Conservation (phyloP, 2,888 invertebrate genomes). For the Chrysolina oricalcia region DNA sequence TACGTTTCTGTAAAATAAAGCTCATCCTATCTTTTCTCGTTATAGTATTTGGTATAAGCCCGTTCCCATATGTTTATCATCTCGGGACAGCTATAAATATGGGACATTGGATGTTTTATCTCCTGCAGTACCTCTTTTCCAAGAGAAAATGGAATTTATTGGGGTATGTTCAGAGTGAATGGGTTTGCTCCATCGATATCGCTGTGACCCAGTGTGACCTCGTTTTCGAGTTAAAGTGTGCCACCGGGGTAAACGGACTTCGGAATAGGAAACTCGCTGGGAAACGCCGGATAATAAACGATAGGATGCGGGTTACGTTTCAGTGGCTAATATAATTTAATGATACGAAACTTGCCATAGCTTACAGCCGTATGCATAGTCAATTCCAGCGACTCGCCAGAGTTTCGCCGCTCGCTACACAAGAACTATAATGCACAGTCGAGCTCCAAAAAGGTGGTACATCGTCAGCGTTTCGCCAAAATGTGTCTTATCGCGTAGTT, state of each 20-base stretch:
- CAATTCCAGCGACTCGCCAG: no score
- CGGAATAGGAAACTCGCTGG: slow-evolving; percentile 22
- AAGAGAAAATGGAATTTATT: slow-evolving; percentile 27
- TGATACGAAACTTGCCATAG: not conserved
- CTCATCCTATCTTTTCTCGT: no score
- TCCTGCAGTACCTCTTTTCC: not conserved
- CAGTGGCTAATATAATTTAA: not conserved
- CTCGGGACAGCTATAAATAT: slow-evolving; percentile 15
- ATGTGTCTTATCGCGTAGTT: no score
- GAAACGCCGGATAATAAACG: slow-evolving; percentile 5
- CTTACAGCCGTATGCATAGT: no score
- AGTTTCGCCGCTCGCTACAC: no score
- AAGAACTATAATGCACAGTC: no score
- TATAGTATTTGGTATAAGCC: not conserved
- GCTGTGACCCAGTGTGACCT: slow-evolving; percentile 40
- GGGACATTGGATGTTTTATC: slow-evolving; percentile 13
- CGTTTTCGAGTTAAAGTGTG: slow-evolving; percentile 31
- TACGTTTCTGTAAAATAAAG: no score
- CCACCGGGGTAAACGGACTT: slow-evolving; percentile 35
- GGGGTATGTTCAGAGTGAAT: not conserved
- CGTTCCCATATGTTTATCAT: not conserved
- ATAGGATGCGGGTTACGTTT: not conserved
- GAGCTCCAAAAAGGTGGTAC: no score
- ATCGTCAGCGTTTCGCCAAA: no score
- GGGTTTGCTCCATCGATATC: slow-evolving; percentile 11